A percentile compares a stretch with the other conserved stretches of the same genome.
Conservation (phyloP, 1,140 invertebrate genomes). For the Bactericera cockerelli region DNA sequence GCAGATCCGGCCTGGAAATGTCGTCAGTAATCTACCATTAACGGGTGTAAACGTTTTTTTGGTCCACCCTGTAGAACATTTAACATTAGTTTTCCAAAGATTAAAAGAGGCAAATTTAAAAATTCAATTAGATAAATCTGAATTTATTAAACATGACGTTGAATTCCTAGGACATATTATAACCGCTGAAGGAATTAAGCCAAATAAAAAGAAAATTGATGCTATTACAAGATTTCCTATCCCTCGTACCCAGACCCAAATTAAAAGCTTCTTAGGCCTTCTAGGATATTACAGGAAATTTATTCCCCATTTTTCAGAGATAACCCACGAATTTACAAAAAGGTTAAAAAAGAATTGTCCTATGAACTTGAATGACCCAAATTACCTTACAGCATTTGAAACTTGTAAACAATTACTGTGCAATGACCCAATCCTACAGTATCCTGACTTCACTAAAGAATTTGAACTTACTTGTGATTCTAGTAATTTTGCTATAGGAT, state of each 20-base stretch:
- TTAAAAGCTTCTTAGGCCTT: slow-evolving; percentile 28
- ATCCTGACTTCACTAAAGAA: too few species aligned
- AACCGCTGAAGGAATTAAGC: slow-evolving; percentile 23
- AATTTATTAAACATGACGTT: slow-evolving; percentile 25
- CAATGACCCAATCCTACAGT: too few species aligned
- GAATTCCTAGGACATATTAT: slow-evolving; percentile 25
- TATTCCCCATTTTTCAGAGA: slow-evolving; percentile 25
- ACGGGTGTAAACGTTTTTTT: too few species aligned
- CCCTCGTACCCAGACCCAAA: slow-evolving; percentile 28
- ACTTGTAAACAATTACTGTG: too few species aligned
- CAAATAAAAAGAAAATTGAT: slow-evolving; percentile 25
- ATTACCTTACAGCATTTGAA: slow-evolving; percentile 25
- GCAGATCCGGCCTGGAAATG: too few species aligned
- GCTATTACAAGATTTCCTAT: slow-evolving; percentile 27
- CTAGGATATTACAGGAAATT: slow-evolving; percentile 28
- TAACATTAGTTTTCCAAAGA: too few species aligned
- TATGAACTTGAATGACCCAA: neutral
- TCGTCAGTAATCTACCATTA: too few species aligned
- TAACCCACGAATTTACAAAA: slow-evolving; percentile 21
- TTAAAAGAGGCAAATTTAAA: too few species aligned
- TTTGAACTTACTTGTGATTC: too few species aligned
- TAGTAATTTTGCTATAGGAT: too few species aligned
- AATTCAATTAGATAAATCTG: too few species aligned
- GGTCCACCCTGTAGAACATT: too few species aligned
- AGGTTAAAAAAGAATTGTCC: slow-evolving; percentile 18